Conservation (phyloP, 2,113 vertebrate genomes). For the Geococcyx californianus region DNA sequence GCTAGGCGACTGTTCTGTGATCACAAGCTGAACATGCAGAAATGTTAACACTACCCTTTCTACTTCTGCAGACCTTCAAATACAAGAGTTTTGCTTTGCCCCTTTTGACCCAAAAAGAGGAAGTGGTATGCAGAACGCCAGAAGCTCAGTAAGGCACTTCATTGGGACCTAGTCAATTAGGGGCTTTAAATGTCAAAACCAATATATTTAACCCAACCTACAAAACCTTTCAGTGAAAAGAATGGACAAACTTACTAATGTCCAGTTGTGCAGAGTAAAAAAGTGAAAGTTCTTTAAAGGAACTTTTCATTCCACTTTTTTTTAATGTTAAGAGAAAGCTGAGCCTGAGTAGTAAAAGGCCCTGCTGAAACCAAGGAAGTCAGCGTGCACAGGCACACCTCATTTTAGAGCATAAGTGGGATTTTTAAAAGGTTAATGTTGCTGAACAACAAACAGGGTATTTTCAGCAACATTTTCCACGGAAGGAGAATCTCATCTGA, state of each 20-base stretch:
- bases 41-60: slow-evolving; percentile 46
- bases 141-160: slow-evolving; percentile 6
- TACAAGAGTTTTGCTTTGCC: slow-evolving; percentile 38
- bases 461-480: slow-evolving; percentile 2
- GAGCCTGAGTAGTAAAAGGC: background rate
- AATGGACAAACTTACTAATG: background rate
- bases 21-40: slow-evolving; percentile 25
- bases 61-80: slow-evolving; percentile 43
- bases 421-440: slow-evolving; percentile 9
- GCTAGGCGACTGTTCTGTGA: background rate
- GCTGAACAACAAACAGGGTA: background rate
- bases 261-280: background rate
- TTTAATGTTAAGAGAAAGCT: background rate
- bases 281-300: background rate
- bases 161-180: slow-evolving; percentile 22
- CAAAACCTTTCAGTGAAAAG: slow-evolving; percentile 8
- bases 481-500: background rate
- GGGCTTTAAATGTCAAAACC: slow-evolving; percentile 32
- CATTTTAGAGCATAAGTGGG: background rate
- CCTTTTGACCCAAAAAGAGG: slow-evolving; percentile 48
- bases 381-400: background rate
- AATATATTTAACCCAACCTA: slow-evolving; percentile 45
- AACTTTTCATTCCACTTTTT: background rate
- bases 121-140: slow-evolving; percentile 19
- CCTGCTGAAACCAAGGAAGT: background rate